Evolutionary conservation across 1,140 invertebrate genomes (phyloP).

Genomic region (Cyclina sinensis): DNA sequence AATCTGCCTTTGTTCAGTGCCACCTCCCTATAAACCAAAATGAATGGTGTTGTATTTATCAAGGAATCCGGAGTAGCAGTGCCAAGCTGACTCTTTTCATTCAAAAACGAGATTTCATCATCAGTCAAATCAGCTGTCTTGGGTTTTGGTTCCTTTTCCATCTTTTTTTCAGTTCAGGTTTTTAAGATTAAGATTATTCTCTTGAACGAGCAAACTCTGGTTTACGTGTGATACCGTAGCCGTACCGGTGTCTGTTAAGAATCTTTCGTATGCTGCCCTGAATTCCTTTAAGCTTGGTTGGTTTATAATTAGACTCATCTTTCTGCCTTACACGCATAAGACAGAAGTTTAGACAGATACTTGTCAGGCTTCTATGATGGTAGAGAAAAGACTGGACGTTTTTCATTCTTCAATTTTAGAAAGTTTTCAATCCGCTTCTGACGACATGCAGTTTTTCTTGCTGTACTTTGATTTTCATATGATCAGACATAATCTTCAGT

Average conservation of each 20-base stretch:
- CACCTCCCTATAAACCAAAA: no score
- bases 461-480: neutral
- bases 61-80: no score
- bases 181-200: neutral
- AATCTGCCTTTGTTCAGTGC: no score
- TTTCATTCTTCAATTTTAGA: neutral
- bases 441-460: neutral
- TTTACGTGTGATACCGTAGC: neutral
- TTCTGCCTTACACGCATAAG: neutral
- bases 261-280: neutral
- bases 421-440: neutral
- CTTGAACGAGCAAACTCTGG: neutral
- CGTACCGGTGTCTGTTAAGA: neutral
- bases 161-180: neutral
- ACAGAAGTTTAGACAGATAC: neutral
- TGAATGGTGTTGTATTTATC: neutral
- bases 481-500: neutral
- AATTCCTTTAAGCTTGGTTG: neutral
- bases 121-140: neutral
- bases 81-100: neutral
- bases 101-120: neutral
- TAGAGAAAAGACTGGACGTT: neutral
- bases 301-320: neutral
- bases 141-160: constrained; percentile 3
- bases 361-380: neutral